Conservation (phyloP, 2,797 vertebrate genomes). For the Helicolenus hilgendorfi region DNA sequence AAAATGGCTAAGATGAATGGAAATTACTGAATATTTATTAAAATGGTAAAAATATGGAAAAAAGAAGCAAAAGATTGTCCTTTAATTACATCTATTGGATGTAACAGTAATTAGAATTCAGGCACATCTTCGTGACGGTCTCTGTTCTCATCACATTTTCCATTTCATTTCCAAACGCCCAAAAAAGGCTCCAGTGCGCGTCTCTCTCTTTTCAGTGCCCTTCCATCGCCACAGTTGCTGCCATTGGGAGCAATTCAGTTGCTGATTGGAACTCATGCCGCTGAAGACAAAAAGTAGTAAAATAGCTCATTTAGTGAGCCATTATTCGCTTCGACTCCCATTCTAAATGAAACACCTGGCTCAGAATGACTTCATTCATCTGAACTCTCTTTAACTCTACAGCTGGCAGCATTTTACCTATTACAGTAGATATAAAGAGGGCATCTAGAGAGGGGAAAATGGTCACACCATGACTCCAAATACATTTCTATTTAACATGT, state of each 20-base stretch:
- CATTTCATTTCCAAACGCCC: constrained; percentile 38
- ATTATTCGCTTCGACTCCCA: constrained; percentile 61
- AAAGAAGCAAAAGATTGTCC: not conserved
- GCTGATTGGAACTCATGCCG: constrained; percentile 67
- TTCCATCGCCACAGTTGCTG: constrained; percentile 36
- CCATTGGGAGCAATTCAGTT: constrained; percentile 64
- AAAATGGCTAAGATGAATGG: not conserved
- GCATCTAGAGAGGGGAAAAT: constrained; percentile 23
- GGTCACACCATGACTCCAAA: constrained; percentile 27
- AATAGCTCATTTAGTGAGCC: constrained; percentile 70
- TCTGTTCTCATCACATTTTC: constrained; percentile 31
- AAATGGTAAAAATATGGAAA: not conserved
- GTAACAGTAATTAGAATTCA: constrained; percentile 24
- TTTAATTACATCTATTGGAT: constrained; percentile 36
- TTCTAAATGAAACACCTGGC: constrained; percentile 77
- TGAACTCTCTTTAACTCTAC: constrained; percentile 56
- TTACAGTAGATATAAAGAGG: constrained; percentile 41
- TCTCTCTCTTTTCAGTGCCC: constrained; percentile 42
- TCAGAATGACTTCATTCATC: constrained; percentile 73
- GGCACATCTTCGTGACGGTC: constrained; percentile 7
- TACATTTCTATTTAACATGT: constrained; percentile 5
- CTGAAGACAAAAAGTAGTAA: constrained; percentile 73
- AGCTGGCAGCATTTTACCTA: constrained; percentile 61
- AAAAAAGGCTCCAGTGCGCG: constrained; percentile 12
- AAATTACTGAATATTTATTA: not conserved